Base-by-base conservation (phyloP, 2,797 vertebrate species). In the Craterocephalus amniculus region DNA sequence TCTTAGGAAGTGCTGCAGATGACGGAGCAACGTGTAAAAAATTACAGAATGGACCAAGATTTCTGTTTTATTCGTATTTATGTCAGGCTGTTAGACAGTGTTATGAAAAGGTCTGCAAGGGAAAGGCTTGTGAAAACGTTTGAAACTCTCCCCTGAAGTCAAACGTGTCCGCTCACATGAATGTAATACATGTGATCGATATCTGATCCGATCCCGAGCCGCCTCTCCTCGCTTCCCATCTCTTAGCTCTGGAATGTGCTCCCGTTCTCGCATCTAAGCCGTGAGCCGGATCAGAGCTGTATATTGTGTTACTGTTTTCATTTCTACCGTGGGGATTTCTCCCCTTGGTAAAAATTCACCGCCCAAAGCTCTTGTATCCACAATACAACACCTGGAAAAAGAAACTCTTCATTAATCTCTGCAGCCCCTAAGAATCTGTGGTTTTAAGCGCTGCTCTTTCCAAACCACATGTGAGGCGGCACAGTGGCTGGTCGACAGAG, bases 331-430 rank as follows among this genome's bases (percentile, higher is more conserved):
- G 88, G 87, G 91, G 93, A 92, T 94, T 93, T 95, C 90, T 91
- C 78, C 63, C 66, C 90, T 84, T 88, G 91, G 90, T 92, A 88
- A 90, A 91, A 93, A 91, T 80, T 87, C 86, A 83, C 86, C 78
- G 64, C 80, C 82, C 78, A 93, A 93, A 95, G 91, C 92, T 92
- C 91, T 93, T 94, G 92, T 93, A 92, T 94, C 92, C 94, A 94
- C 93, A 95, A 92, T 92, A 93, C 90, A 93, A 94, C 94, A 94
- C 93, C 93, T 95, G 93, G 92, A 94, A 94, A 95, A 94, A 95
- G 93, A 94, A 91, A 88, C 86, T 85, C 80, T 90, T 89, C 92
- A 91, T 93, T 94, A 93, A 94, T 94, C 93, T 92, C 79, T 18
- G 68, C 88, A 82, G 85, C 88, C 86, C 64, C 80, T 79, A 65